A percentile compares a stretch with the other conserved stretches of the same genome.
phyloP scores from a whole-genome alignment of 2,888 invertebrate species.

The Hypselothyrea guttata region DNA sequence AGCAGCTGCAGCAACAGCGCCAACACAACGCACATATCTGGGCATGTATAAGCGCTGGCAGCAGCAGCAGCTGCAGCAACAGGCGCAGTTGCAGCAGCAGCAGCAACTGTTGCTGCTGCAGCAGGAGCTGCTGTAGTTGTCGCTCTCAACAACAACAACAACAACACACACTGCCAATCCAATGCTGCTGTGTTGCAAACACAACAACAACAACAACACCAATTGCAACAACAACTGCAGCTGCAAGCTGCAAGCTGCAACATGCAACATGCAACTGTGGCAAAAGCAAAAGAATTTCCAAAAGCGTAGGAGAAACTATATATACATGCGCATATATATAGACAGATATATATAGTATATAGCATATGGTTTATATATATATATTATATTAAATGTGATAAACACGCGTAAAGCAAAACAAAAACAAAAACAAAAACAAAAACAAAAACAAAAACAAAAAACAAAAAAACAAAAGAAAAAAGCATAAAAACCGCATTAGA shows the following conservation, averaged over 20 bases:
- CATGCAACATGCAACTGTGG: slow-evolving; percentile 20
- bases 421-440: slow-evolving; percentile 41
- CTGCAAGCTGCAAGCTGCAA: slow-evolving; percentile 15
- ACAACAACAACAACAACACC: slow-evolving; percentile 22
- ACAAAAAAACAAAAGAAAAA: not conserved
- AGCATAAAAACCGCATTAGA: too few relatives aligned
- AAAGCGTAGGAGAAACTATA: slow-evolving; percentile 46
- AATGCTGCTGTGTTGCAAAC: slow-evolving; percentile 9
- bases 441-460: not conserved
- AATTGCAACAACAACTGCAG: slow-evolving; percentile 17
- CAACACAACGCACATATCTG: slow-evolving; percentile 54
- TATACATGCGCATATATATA: slow-evolving; percentile 52
- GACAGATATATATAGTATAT: slow-evolving; percentile 47
- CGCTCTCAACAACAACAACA: slow-evolving; percentile 21
- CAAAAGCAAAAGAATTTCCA: slow-evolving; percentile 47
- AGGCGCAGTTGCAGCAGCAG: slow-evolving; percentile 65
- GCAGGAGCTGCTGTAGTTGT: slow-evolving; percentile 54
- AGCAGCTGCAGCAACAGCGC: slow-evolving; percentile 16
- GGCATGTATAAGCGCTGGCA: slow-evolving; percentile 71
- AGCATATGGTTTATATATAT: slow-evolving; percentile 45
- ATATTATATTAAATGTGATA: slow-evolving; percentile 76
- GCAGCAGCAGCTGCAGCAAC: slow-evolving; percentile 68
- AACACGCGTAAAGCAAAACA: slow-evolving; percentile 72
- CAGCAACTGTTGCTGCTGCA: slow-evolving; percentile 62
- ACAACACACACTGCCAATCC: too few relatives aligned